Evolutionary conservation across 2,113 vertebrate species (phyloP), one percentile per base, ranked within the genome.

Genomic region (Synchiropus splendidus): DNA sequence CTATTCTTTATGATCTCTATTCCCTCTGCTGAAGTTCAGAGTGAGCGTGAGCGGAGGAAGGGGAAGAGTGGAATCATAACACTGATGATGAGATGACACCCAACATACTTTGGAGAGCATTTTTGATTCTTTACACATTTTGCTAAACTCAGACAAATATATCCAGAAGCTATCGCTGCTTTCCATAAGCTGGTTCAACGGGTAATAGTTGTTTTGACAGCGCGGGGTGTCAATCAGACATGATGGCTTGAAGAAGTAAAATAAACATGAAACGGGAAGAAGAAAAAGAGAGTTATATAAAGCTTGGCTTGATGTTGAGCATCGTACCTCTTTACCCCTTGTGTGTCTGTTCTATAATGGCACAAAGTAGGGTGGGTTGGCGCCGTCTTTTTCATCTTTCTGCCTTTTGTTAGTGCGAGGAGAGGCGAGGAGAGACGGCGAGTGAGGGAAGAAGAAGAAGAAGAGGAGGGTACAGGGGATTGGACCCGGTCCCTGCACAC

Each of bases 241-340:
- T 67, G 72, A 81, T 74, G 64, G 71, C 75, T 79, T 64, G 72
- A 68, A 82, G 81, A 79, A 77, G 80, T 81, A 78, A 83, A 85
- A 83, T 76, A 85, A 83, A 83, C 79, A 81, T 82, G 77, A 85
- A 87, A 84, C 75, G 75, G 55, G 52, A 48, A 58, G 62, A 82
- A 82, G 78, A 72, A 84, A n/a, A 79, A 79, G 77, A 27, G 71
- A 85, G 84, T 85, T 85, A 86, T 86, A 87, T 83, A 86, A 87
- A 86, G 83, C 81, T 76, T 68, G 61, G 70, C 81, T 85, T 87
- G 81, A 85, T 85, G 82, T 81, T 65, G 67, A 55, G 75, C 82
- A 58, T 81, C 72, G 69, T 76, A 85, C 80, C 82, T 85, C 82
- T 85, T 84, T 85, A 85, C 79, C 81, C 83, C 74, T 67, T 52